Evolutionary conservation across 2,888 invertebrate genomes (phyloP).

Genomic region (Chymomyza fuscimana): DNA sequence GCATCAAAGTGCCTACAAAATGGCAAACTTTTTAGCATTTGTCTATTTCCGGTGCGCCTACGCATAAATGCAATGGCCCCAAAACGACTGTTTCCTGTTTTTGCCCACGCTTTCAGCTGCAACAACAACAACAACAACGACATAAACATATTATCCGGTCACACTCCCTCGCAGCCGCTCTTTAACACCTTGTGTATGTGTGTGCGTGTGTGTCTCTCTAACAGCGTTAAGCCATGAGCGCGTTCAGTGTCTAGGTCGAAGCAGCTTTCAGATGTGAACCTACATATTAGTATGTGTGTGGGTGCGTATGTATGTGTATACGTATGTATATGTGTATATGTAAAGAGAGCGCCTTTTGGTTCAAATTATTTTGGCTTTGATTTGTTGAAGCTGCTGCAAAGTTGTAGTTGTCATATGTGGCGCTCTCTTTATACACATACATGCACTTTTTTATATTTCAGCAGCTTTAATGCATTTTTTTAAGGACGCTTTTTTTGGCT

Average conservation of each 20-base stretch:
- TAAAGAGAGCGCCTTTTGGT: not conserved
- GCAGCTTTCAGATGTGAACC: conserved; percentile 41
- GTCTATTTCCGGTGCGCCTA: conserved; percentile 32
- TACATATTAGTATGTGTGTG: conserved; percentile 17
- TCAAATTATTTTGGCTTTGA: not conserved
- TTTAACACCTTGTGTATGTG: not conserved
- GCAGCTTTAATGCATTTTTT: not conserved
- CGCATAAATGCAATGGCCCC: conserved; percentile 27
- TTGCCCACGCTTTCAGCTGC: conserved; percentile 38
- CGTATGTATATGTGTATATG: conserved; percentile 11
- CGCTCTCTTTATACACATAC: too few relatives aligned
- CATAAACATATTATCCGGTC: not conserved
- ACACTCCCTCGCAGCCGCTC: not conserved
- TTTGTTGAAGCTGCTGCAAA: not conserved
- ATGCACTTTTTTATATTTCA: not conserved
- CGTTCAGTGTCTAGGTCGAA: conserved; percentile 73
- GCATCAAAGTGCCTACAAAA: not conserved
- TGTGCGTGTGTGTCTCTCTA: not conserved
- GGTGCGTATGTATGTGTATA: conserved; percentile 18
- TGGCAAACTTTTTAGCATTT: not conserved
- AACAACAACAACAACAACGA: conserved; percentile 29
- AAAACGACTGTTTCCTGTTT: conserved; percentile 34
- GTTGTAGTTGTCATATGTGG: not conserved
- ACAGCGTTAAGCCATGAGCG: conserved; percentile 1
- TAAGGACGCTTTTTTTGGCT: not conserved